Percentiles rank a stretch among this genome's conserved stretches.
Evolutionary conservation across 2,797 vertebrate species (phyloP).

Genomic region (Garrulus glandarius): DNA sequence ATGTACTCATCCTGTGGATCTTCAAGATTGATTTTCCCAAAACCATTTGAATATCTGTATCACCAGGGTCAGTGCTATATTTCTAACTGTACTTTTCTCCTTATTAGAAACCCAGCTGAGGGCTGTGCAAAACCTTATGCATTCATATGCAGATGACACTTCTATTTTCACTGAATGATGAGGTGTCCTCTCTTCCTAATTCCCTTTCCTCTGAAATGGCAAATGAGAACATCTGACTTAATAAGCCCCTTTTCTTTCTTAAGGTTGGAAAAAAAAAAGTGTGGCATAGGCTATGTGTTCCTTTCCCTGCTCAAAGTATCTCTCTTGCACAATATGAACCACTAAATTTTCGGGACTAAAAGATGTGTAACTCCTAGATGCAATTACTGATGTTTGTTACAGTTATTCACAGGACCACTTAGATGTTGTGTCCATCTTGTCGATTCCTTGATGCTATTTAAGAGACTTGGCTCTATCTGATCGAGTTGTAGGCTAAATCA

Average conservation of each 20-base stretch:
- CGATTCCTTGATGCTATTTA: background rate
- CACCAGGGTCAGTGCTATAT: background rate
- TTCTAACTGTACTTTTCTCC: conserved; percentile 1
- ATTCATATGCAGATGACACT: conserved; percentile 53
- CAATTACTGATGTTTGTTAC: background rate
- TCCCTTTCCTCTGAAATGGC: conserved; percentile 17
- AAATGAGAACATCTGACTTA: conserved; percentile 39
- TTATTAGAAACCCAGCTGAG: conserved; percentile 19
- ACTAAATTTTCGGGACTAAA: background rate
- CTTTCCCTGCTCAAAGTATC: background rate
- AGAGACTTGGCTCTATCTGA: background rate
- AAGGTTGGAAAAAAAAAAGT: background rate
- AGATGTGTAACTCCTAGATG: background rate
- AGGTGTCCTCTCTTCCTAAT: conserved; percentile 21
- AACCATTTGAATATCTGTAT: background rate
- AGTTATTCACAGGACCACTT: background rate
- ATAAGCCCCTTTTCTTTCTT: background rate
- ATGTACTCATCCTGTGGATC: background rate
- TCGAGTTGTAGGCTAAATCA: background rate
- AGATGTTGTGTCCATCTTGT: background rate
- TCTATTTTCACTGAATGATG: conserved; percentile 53
- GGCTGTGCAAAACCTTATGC: background rate
- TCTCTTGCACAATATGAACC: background rate
- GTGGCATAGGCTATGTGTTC: background rate
- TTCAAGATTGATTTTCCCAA: background rate